Base-by-base conservation (phyloP, 2,888 invertebrate species). In the Eupithecia dodoneata region DNA sequence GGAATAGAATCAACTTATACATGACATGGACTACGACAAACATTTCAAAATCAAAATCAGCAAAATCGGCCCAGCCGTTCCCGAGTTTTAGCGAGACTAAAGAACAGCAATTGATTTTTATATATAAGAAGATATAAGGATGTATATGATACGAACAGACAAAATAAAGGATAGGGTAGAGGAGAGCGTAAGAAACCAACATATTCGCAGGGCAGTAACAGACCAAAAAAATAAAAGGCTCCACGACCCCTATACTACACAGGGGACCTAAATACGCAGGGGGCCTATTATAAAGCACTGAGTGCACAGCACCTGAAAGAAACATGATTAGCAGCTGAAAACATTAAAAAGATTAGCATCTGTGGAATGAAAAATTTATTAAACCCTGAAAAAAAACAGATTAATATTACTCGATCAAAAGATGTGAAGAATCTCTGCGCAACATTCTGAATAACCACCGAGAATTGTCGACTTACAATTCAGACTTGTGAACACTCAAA, bases 241-340 rank as follows among this genome's bases (percentile, higher is more conserved):
- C 83, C 80, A 83, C 78, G 72, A 59, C 78, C 75, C 85, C 83
- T 78, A 66, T 81, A 81, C 83, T 77, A 65, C 73, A 75, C 83
- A 79, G 69, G 76, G 75, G 41, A 76, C 82, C 87, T 81, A 65
- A 79, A 82, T 85, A 83, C 83, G 76, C 74, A 73, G 77, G 77
- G 82, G 81, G 81, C 80, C 76, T 78, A 77, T 49, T 79, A 9
- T 66, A 72, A 30, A 80, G 76, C 82, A 80, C 79, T 72, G 44
- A 63, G 74, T 81, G 83, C 83, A 72, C 76, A 45, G 85, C 83
- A 76, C 84, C 93, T 93, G 93, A 84, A 91, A 91, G 45, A 82
- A 84, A 88, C 66, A 65, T 15, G 4, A 89, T 91, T 93, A 93
- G 73, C 18, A 7, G 88, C 94, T 94, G 93, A 91, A 94, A 94